These are phyloP conservation scores for Megaustenia siamemsis DNA, from an alignment of 2,888 invertebrate species.

Conservation along the genomic window DNA sequence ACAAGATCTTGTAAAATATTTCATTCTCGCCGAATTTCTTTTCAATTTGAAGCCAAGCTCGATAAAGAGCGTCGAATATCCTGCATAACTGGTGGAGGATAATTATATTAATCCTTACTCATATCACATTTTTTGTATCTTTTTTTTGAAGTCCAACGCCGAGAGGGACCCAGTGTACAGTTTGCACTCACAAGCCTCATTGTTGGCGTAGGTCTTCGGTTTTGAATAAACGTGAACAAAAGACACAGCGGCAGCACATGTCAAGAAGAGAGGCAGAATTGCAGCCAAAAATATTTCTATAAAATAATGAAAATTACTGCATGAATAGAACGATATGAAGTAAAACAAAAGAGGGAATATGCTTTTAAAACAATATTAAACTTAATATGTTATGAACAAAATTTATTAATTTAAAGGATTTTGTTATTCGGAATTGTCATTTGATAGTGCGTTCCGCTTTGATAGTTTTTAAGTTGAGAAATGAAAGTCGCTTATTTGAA, in stretches of 20 bases:
- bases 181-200: conserved; percentile 12
- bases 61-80: not conserved
- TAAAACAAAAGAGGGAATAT: too few relatives aligned
- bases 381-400: too few relatives aligned
- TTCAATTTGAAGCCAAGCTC: not conserved
- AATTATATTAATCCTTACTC: not conserved
- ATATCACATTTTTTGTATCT: not conserved
- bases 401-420: too few relatives aligned
- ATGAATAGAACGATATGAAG: too few relatives aligned
- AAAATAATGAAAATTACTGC: too few relatives aligned
- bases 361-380: too few relatives aligned
- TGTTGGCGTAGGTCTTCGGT: not conserved
- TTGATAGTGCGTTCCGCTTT: too few relatives aligned
- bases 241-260: not conserved
- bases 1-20: conserved; percentile 2
- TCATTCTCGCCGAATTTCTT: not conserved
- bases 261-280: not conserved
- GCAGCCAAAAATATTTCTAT: too few relatives aligned
- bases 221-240: not conserved
- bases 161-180: not conserved
- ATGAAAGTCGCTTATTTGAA: too few relatives aligned
- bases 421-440: too few relatives aligned
- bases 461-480: too few relatives aligned
- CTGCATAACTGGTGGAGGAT: conserved; percentile 33
- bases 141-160: not conserved